Percentiles rank a stretch among this genome's conserved stretches.
phyloP scores from a whole-genome alignment of 64 coral and sea anemone genomes.

The Catalaphyllia jardinei region DNA sequence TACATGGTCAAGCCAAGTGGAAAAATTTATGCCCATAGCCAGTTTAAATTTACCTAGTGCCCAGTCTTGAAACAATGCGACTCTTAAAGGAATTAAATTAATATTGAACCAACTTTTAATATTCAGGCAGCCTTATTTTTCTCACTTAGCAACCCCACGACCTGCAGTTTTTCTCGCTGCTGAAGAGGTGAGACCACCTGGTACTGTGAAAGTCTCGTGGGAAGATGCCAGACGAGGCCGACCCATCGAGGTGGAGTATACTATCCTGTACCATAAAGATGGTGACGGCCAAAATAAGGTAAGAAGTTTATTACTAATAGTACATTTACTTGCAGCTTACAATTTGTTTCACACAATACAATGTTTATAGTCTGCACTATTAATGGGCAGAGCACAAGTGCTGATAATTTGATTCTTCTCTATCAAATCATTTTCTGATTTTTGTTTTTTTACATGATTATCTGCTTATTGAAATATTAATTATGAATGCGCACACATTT shows the following conservation, averaged over 20 bases:
- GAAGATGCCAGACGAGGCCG: not conserved
- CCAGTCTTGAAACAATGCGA: too few species aligned
- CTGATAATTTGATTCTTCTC: too few species aligned
- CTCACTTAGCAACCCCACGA: conserved; percentile 5
- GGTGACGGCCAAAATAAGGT: not conserved
- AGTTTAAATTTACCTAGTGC: too few species aligned
- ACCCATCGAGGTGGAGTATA: not conserved
- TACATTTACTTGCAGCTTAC: not conserved
- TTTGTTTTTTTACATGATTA: too few species aligned
- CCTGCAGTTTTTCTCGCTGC: not conserved
- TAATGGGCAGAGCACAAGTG: too few species aligned
- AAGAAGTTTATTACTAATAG: too few species aligned
- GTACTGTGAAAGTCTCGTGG: conserved; percentile 30
- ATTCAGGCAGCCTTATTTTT: not conserved
- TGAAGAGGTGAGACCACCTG: not conserved
- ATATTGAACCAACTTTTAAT: not conserved
- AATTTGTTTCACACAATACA: not conserved
- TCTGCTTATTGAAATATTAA: too few species aligned
- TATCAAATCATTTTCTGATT: too few species aligned
- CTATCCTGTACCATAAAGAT: conserved; percentile 22
- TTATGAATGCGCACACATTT: too few species aligned
- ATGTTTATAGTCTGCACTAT: not conserved
- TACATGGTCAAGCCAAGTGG: too few species aligned
- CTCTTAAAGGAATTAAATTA: too few species aligned
- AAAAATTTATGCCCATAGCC: too few species aligned